Conservation (phyloP, 1,140 invertebrate genomes). For the Berghia stephanieae region DNA sequence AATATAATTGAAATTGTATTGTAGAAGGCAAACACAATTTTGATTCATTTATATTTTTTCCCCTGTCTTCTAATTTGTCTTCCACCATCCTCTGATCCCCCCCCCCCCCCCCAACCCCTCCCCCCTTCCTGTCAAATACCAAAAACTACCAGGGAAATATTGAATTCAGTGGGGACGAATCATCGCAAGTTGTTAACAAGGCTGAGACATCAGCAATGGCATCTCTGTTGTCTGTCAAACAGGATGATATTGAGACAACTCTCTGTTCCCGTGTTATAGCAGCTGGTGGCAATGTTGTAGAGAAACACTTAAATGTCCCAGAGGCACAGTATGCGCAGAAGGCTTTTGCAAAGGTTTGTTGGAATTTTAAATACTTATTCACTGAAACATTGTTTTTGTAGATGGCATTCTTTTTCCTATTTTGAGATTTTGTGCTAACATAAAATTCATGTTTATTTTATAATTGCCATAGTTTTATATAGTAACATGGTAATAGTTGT, state of each 20-base stretch:
- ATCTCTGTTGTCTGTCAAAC: constrained; percentile 78
- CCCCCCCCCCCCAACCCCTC: too few species aligned
- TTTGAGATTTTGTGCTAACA: too few species aligned
- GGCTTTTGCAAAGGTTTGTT: constrained; percentile 85
- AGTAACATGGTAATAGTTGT: too few species aligned
- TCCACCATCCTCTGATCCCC: too few species aligned
- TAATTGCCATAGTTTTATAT: not conserved
- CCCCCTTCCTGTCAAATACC: constrained; percentile 46
- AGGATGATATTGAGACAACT: constrained; percentile 78
- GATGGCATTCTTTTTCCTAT: too few species aligned
- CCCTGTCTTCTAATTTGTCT: too few species aligned
- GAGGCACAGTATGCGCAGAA: constrained; percentile 92
- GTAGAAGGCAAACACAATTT: too few species aligned
- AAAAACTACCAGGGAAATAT: constrained; percentile 85
- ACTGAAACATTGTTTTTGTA: too few species aligned
- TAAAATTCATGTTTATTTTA: not conserved
- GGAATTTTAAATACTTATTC: too few species aligned
- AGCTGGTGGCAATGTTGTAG: constrained; percentile 92
- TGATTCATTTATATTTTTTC: too few species aligned
- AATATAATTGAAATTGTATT: too few species aligned
- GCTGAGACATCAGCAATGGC: constrained; percentile 74
- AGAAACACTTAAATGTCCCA: constrained; percentile 84
- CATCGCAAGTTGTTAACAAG: constrained; percentile 73
- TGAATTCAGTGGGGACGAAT: constrained; percentile 76
- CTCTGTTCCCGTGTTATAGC: constrained; percentile 89